Percentiles rank a stretch among this genome's conserved stretches.
These are phyloP conservation scores for Sporophila hypoxantha DNA, from an alignment of 2,113 vertebrate species.

Conservation along the genomic window DNA sequence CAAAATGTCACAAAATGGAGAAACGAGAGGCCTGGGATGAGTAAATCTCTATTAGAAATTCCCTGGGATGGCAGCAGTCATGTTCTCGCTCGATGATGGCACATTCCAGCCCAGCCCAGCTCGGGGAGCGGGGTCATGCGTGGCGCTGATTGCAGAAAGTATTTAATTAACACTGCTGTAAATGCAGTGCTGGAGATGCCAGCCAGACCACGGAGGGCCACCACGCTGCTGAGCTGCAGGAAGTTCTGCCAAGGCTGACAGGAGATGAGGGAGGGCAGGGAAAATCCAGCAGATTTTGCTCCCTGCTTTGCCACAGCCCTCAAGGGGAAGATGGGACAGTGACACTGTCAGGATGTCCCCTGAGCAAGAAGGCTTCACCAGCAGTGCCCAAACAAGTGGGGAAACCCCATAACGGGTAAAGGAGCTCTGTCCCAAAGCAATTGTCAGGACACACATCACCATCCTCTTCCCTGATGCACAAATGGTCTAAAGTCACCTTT, in stretches of 20 bases:
- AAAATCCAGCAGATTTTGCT: neutral
- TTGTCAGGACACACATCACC: neutral
- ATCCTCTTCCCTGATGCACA: neutral
- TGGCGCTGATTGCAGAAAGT: slow-evolving; percentile 18
- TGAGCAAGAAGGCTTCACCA: neutral
- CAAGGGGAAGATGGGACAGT: neutral
- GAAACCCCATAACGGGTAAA: fast-evolving
- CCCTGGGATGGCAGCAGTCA: neutral
- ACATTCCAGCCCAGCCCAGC: neutral
- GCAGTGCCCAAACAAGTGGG: neutral
- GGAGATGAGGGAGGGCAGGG: neutral
- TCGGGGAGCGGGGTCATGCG: neutral
- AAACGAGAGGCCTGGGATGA: slow-evolving; percentile 48
- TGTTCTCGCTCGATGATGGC: slow-evolving; percentile 6
- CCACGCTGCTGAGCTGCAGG: neutral
- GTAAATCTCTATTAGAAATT: slow-evolving; percentile 47
- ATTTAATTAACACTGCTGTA: slow-evolving; percentile 22
- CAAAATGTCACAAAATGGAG: slow-evolving; percentile 64
- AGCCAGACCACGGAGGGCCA: neutral
- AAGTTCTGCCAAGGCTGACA: slow-evolving; percentile 8
- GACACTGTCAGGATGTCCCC: neutral
- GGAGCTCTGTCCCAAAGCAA: neutral
- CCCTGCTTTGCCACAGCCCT: neutral
- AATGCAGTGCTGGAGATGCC: neutral
- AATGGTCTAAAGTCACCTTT: neutral